Conservation (phyloP, 2,797 vertebrate genomes). For the Anisognathus igniventris region DNA sequence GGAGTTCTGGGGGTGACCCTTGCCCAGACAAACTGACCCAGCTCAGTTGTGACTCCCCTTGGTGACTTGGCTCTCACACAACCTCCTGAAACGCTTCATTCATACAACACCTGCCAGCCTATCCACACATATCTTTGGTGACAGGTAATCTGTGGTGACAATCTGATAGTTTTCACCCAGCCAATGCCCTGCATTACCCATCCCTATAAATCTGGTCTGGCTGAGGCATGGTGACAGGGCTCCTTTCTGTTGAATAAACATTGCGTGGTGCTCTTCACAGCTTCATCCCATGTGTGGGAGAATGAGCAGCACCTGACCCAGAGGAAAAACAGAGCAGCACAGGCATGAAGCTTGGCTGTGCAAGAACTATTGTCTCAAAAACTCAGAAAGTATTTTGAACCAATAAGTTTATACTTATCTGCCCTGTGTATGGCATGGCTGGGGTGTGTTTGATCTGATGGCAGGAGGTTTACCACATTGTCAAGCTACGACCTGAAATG, state of each 20-base stretch:
- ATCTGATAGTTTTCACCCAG: not conserved
- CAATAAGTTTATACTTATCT: not conserved
- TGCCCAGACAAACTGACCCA: not conserved
- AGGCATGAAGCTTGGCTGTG: not conserved
- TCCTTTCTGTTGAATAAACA: not conserved
- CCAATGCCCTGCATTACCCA: not conserved
- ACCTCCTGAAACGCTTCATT: not conserved
- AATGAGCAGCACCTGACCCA: not conserved
- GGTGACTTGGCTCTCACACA: not conserved
- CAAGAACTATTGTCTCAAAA: not conserved
- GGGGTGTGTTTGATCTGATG: not conserved
- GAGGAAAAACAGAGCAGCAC: not conserved
- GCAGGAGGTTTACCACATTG: not conserved
- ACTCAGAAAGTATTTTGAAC: not conserved
- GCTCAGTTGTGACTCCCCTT: not conserved
- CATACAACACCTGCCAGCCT: not conserved
- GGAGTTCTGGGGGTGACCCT: not conserved
- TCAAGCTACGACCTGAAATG: not conserved
- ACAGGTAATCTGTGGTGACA: not conserved
- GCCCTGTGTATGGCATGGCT: not conserved
- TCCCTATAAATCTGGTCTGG: not conserved
- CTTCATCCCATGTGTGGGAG: fast-evolving
- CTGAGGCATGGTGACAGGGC: fast-evolving
- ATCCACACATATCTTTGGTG: fast-evolving
- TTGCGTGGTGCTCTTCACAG: fast-evolving